A percentile compares a stretch with the other conserved stretches of the same genome.
Conservation (phyloP, 2,113 vertebrate genomes). For the Actinemys pallida region DNA sequence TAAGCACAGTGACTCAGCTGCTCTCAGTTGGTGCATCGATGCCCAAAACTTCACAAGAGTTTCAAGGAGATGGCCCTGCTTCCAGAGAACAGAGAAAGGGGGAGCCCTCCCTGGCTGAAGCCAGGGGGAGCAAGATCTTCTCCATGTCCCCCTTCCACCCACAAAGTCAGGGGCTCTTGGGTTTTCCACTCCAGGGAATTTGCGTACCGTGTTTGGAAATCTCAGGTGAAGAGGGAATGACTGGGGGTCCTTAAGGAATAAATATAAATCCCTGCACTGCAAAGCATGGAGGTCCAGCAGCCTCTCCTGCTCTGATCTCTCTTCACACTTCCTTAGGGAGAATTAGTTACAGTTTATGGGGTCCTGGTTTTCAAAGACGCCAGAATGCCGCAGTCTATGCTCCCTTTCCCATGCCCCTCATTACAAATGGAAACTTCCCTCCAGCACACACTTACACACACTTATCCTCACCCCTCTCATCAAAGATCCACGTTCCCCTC, state of each 20-base stretch:
- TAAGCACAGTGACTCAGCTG: conserved; percentile 68
- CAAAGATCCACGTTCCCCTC: neutral
- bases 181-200: neutral
- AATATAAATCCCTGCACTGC: neutral
- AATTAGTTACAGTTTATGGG: neutral
- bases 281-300: neutral
- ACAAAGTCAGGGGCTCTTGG: neutral
- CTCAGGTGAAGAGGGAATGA: neutral
- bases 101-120: neutral
- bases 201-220: neutral
- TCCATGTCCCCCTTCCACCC: neutral
- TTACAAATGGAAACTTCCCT: neutral
- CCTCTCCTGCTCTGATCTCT: neutral
- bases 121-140: neutral
- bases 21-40: conserved; percentile 45
- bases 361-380: neutral
- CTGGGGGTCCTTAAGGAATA: accelerated
- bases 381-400: neutral
- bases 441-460: neutral
- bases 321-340: neutral
- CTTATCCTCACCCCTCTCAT: neutral
- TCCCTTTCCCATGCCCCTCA: neutral
- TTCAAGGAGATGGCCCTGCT: neutral
- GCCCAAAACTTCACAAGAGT: conserved; percentile 52
- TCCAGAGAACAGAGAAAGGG: neutral